Conservation (phyloP, 2,888 invertebrate genomes). For the Drosophila paramelanica region DNA sequence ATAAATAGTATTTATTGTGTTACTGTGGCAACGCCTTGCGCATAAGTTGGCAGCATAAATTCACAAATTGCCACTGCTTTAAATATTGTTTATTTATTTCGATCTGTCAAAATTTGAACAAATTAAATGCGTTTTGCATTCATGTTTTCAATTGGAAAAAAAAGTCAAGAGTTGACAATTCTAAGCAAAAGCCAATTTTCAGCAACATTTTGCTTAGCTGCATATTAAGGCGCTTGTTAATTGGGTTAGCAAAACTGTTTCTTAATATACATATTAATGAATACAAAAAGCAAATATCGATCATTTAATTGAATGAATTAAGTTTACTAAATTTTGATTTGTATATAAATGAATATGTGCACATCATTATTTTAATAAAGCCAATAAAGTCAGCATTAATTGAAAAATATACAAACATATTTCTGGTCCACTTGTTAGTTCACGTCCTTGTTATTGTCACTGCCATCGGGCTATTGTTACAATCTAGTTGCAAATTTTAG, state of each 20-base stretch:
- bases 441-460: constrained; percentile 11
- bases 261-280: not conserved
- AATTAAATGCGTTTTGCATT: not conserved
- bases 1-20: too few relatives aligned
- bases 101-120: not conserved
- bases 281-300: not conserved
- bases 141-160: too few relatives aligned
- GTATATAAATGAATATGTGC: not conserved
- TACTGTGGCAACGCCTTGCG: too few relatives aligned
- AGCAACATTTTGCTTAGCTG: too few relatives aligned
- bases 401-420: constrained; percentile 21
- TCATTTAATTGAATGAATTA: not conserved
- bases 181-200: too few relatives aligned
- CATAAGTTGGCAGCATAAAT: too few relatives aligned
- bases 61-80: not conserved
- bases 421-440: not conserved
- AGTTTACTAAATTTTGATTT: not conserved
- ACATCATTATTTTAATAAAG: too few relatives aligned
- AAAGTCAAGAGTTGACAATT: too few relatives aligned
- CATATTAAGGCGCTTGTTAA: too few relatives aligned
- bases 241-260: too few relatives aligned
- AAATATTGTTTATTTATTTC: not conserved
- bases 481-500: constrained; percentile 15
- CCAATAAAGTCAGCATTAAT: constrained; percentile 18
- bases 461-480: not conserved